These are phyloP conservation scores for Sylvilagus floridanus DNA, from an alignment of 2,797 vertebrate species.

Conservation along the genomic window DNA sequence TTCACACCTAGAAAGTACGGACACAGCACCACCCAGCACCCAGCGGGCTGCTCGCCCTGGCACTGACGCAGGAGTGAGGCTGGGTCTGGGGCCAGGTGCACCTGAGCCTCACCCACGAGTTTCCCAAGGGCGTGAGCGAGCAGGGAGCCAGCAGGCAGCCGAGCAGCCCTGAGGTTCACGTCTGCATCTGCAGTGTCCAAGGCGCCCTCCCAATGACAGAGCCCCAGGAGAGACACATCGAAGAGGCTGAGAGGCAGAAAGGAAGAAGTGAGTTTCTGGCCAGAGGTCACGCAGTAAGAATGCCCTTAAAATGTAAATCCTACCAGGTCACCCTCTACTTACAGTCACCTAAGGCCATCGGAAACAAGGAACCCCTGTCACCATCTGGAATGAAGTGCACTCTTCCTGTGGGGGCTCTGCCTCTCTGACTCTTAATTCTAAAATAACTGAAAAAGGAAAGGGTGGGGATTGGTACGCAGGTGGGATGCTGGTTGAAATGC, in stretches of 20 bases:
- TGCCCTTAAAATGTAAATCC: background rate
- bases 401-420: too few species aligned
- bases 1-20: too few species aligned
- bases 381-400: background rate
- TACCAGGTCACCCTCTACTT: background rate
- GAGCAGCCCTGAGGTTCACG: background rate
- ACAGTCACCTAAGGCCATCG: background rate
- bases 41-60: background rate
- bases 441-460: too few species aligned
- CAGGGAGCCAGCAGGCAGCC: background rate
- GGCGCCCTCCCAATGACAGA: background rate
- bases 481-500: too few species aligned
- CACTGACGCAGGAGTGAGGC: too few species aligned
- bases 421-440: too few species aligned
- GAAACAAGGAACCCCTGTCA: background rate
- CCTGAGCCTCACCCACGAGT: background rate
- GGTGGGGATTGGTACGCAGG: too few species aligned
- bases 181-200: background rate
- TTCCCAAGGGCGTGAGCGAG: constrained; percentile 56
- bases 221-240: background rate
- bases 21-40: background rate
- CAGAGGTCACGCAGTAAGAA: background rate
- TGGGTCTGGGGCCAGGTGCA: background rate
- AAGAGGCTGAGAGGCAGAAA: background rate
- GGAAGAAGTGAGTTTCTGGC: background rate